Evolutionary conservation across 2,888 invertebrate species (phyloP), one percentile per base, ranked within the genome.

Genomic region (Drosophila subsilvestris): DNA sequence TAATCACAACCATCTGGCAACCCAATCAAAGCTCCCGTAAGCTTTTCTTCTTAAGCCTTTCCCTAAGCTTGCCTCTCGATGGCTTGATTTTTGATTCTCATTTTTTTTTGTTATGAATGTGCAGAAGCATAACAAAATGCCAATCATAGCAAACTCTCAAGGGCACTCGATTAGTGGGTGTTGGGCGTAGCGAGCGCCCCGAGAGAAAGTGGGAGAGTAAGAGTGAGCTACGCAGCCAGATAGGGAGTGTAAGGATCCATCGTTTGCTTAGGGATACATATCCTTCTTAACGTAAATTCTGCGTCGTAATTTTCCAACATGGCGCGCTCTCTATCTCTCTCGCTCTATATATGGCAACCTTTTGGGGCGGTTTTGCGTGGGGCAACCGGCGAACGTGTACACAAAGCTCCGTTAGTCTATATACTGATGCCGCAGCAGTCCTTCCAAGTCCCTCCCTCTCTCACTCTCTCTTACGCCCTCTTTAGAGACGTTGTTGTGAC

Each of bases 41-140:
- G 65, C 65, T 66, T 67, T 66, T 55, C 5, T 20, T 18, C 8
- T 5, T 51, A 62, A 72, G 47, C 63, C 63, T 51, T 51, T 49
- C 12, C 18, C 42, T 70, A 51, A 45, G 63, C 50, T 55, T 55
- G 29, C 18, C 14, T 37, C 32, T 12, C 32, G 5, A 3, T 14
- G 37, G n/a, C n/a, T 2, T 14, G 37, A 37, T 7, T 37, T 37
- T 37, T 7, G 7, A 37, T 2, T 5, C n/a, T 2, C n/a, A 37
- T 65, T 57, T 86, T 74, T 76, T 83, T 76, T 83, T 86, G 88
- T 86, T 88, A 83, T 86, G 89, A 89, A 89, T 75, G 57, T 68
- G 75, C 53, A 84, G 90, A 90, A 88, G 71, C 82, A 87, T 79
- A 89, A 90, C 90, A 89, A 86, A 90, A 72, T 65, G 50, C 78